Conservation (phyloP, 1,140 invertebrate genomes). For the Portunus trituberculatus region DNA sequence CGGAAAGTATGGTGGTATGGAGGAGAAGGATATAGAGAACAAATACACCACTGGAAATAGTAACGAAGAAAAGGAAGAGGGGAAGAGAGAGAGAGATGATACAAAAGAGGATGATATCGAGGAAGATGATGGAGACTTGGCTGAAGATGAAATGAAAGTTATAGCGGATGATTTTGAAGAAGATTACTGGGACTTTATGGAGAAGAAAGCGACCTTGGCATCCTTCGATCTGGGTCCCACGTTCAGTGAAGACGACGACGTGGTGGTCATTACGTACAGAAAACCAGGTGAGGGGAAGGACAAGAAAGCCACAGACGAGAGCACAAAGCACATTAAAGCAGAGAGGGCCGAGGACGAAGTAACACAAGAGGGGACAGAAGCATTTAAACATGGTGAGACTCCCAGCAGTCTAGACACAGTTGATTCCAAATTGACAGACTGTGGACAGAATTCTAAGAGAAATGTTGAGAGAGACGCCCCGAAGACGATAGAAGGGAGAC, state of each 20-base stretch:
- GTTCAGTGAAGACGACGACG: conserved; percentile 64
- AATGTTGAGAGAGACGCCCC: neutral
- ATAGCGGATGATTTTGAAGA: neutral
- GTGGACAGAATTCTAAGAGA: neutral
- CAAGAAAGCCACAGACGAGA: neutral
- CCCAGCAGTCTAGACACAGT: neutral
- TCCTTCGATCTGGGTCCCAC: conserved; percentile 48
- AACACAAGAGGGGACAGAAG: neutral
- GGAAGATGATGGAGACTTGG: neutral
- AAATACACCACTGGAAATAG: neutral
- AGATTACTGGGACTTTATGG: neutral
- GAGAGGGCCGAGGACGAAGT: neutral
- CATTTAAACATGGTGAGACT: neutral
- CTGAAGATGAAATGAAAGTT: neutral
- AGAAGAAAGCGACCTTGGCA: neutral
- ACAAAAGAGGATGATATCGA: neutral
- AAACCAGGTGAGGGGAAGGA: conserved; percentile 13
- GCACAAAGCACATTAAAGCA: neutral
- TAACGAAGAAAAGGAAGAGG: neutral
- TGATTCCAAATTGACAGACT: neutral
- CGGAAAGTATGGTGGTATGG: neutral
- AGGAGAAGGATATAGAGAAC: neutral
- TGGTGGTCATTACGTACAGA: conserved; percentile 49
- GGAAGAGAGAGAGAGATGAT: neutral
- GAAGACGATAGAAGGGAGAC: neutral